phyloP scores from a whole-genome alignment of 2,113 vertebrate genomes.

The Psilopogon haemacephalus region DNA sequence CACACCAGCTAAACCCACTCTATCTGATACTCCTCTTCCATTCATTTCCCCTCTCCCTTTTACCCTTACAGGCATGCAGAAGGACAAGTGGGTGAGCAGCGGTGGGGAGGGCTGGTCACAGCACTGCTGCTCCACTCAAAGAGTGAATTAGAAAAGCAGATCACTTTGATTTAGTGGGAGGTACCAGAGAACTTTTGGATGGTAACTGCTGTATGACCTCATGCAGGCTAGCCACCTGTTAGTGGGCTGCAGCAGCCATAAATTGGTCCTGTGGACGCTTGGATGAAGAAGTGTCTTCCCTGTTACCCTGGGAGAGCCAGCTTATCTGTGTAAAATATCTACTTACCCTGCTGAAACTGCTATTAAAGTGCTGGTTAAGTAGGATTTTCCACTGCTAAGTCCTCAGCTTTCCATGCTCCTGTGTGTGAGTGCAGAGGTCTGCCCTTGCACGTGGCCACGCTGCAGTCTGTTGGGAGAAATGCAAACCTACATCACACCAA shows the following conservation, averaged over 20 bases:
- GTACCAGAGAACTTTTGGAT: not conserved
- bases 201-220: not conserved
- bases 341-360: not conserved
- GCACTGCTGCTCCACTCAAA: not conserved
- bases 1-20: not conserved
- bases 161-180: not conserved
- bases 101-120: accelerated
- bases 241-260: not conserved
- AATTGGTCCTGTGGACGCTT: not conserved
- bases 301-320: not conserved
- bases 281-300: not conserved
- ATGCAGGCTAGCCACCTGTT: constrained; percentile 3
- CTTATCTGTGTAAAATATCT: not conserved
- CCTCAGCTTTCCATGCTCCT: not conserved
- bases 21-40: not conserved
- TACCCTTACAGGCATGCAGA: not conserved
- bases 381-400: not conserved
- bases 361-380: not conserved
- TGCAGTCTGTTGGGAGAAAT: not conserved
- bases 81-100: not conserved
- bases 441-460: too few relatives aligned
- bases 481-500: not conserved
- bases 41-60: not conserved
- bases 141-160: not conserved
- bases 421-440: accelerated